Base-by-base conservation (phyloP, 1,140 invertebrate species). In the Sogatella furcifera region DNA sequence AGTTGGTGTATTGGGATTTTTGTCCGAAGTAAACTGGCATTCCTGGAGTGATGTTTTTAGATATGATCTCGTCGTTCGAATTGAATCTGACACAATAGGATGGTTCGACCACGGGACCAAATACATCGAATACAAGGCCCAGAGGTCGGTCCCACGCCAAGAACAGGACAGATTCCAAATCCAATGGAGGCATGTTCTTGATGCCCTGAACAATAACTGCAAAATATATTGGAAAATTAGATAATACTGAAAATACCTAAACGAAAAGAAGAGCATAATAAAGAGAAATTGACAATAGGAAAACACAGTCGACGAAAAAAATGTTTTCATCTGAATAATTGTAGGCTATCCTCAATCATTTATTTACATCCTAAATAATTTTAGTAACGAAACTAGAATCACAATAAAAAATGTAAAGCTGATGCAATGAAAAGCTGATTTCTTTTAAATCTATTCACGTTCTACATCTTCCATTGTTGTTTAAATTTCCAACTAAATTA, bases 101-200 rank as follows among this genome's bases (percentile, higher is more conserved):
- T 0, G 92, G 90, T 66, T 88, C 80, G 0, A 74, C 74, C 0
- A 93, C 86, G 68, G 81, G 78, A 5, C 93, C 93, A 74, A 96
- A 86, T 5, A 95, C 90, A 79, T 97, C 94, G 76, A 92, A 94
- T 57, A 97, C 81, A 67, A 83, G 79, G 3, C 90, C 90, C 0
- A 92, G 71, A 2, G 85, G 80, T 46, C 82, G 76, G 14, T 87
- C 89, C 69, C 81, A 78, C 9, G 89, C 83, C 43, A 89, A 64
- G 70, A 95, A 95, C 22, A 95, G 72, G 21, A 95, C 78, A 5
- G 88, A 89, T 57, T 94, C 91, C 55, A 94, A 72, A 77, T 95
- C 84, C 44, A 95, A 78, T 0, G 88, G 80, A 55, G 89, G 86
- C 38, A 81, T 83, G 55, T 80, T 79, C 52, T 81, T 80, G 38